A percentile compares a stretch with the other conserved stretches of the same genome.
phyloP scores from a whole-genome alignment of 2,113 vertebrate species.

The Forbesichthys papilliferus region DNA sequence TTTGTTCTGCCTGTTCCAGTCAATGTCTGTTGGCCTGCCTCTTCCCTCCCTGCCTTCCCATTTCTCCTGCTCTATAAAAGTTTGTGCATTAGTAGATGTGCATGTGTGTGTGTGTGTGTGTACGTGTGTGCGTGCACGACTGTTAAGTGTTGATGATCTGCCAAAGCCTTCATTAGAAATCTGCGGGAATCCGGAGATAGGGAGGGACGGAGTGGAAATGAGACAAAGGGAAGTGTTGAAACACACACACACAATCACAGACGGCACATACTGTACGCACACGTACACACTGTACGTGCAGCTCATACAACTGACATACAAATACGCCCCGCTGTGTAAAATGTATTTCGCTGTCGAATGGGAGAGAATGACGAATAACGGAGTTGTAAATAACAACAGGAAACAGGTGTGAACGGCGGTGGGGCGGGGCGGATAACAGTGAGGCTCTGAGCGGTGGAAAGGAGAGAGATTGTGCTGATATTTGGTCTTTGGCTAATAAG shows the following conservation, averaged over 20 bases:
- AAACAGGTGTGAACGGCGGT: not conserved
- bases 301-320: too few species aligned
- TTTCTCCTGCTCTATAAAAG: slow-evolving; percentile 28
- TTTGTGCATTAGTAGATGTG: not conserved
- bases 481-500: slow-evolving; percentile 76
- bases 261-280: slow-evolving; percentile 3
- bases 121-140: slow-evolving; percentile 1
- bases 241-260: slow-evolving; percentile 35
- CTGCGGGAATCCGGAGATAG: slow-evolving; percentile 38
- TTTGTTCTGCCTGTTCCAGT: slow-evolving; percentile 60
- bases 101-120: slow-evolving; percentile 3
- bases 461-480: slow-evolving; percentile 71
- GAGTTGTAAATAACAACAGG: not conserved
- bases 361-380: too few species aligned
- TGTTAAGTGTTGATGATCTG: slow-evolving; percentile 55
- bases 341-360: too few species aligned
- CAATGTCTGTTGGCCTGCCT: slow-evolving; percentile 33
- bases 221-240: slow-evolving; percentile 26
- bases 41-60: slow-evolving; percentile 48
- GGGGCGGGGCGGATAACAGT: slow-evolving; percentile 2
- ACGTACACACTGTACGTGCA: not conserved
- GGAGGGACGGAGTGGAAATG: slow-evolving; percentile 36
- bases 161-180: slow-evolving; percentile 57
- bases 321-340: too few species aligned
- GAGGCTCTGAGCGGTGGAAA: not conserved